A percentile compares a stretch with the other conserved stretches of the same genome.
phyloP scores from a whole-genome alignment of 2,113 vertebrate genomes.

The Typhlomys cinereus region DNA sequence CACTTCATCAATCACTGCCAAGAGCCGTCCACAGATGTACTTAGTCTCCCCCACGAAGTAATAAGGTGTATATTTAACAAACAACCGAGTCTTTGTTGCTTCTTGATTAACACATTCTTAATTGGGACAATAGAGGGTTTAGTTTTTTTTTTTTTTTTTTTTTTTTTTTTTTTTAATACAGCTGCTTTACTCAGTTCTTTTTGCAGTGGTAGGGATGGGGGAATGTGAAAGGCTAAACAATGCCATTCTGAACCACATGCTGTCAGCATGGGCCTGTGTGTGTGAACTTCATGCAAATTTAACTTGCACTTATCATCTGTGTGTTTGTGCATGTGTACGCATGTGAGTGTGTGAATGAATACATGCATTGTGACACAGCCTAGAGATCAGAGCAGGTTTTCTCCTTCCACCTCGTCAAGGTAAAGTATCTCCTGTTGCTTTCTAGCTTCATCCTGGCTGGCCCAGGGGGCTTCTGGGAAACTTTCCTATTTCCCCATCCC shows the following conservation, averaged over 20 bases:
- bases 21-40: background rate
- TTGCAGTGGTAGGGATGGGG: rapidly evolving
- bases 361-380: too few species aligned
- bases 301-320: too few species aligned
- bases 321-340: too few species aligned
- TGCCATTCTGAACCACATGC: rapidly evolving
- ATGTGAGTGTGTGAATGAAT: too few species aligned
- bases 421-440: too few species aligned
- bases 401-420: too few species aligned
- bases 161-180: too few species aligned
- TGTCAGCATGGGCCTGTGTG: background rate
- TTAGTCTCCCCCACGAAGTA: background rate
- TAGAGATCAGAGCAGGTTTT: too few species aligned
- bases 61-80: background rate
- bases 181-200: background rate
- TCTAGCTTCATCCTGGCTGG: too few species aligned
- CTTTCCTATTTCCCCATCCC: too few species aligned
- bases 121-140: background rate
- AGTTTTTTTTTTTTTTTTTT: too few species aligned
- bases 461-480: too few species aligned
- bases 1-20: rapidly evolving
- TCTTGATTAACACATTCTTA: background rate
- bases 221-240: background rate
- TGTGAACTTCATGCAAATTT: background rate
- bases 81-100: background rate